Percentiles rank a stretch among this genome's conserved stretches.
These are phyloP conservation scores for Ophioninae sp. DNA, from an alignment of 2,888 invertebrate species.

Conservation along the genomic window DNA sequence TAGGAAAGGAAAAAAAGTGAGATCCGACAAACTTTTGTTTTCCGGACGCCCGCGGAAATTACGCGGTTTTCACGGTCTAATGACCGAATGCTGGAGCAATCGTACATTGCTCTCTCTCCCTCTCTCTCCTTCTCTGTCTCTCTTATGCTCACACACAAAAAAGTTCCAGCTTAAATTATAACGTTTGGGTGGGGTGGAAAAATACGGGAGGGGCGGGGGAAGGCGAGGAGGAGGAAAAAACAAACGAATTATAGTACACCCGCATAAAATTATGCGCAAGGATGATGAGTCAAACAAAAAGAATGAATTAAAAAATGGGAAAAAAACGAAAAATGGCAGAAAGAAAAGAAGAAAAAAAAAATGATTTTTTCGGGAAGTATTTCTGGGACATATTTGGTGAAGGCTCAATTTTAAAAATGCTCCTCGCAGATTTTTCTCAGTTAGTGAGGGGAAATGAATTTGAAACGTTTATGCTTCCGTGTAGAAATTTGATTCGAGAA, in stretches of 20 bases:
- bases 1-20: conserved; percentile 29
- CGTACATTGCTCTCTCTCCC: neutral
- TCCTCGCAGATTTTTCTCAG: too few species aligned
- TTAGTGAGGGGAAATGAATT: too few species aligned
- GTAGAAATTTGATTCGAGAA: too few species aligned
- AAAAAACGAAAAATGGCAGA: conserved; percentile 48
- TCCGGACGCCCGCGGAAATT: conserved; percentile 55
- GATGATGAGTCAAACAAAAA: conserved; percentile 30
- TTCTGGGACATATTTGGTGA: too few species aligned
- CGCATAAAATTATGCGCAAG: conserved; percentile 43
- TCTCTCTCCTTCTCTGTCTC: neutral
- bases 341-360: conserved; percentile 59
- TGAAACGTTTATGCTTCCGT: too few species aligned
- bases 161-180: conserved; percentile 47
- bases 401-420: too few species aligned
- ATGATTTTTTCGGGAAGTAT: conserved; percentile 55
- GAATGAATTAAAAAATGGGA: conserved; percentile 39
- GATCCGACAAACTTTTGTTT: conserved; percentile 61
- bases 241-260: conserved; percentile 39
- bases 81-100: conserved; percentile 57
- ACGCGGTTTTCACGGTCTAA: conserved; percentile 59
- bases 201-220: neutral
- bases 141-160: neutral
- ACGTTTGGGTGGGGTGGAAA: conserved; percentile 4
- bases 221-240: conserved; percentile 3